Evolutionary conservation across 92 coral and sea anemone genomes (phyloP).

Genomic region (Epizoanthus ramosus): DNA sequence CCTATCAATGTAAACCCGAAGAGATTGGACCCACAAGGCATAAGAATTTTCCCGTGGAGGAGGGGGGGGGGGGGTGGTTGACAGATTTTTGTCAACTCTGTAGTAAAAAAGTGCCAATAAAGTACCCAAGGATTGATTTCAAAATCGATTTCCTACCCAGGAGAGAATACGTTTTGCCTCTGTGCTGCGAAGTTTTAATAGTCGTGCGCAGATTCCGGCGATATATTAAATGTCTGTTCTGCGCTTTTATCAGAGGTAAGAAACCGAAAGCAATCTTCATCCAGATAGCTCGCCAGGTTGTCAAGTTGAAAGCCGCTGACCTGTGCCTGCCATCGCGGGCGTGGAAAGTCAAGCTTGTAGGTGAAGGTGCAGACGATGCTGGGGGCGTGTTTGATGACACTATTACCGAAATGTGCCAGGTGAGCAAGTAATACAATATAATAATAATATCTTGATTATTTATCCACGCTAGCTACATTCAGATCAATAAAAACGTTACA

Average conservation of each 20-base stretch:
- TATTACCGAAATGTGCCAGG: constrained; percentile 94
- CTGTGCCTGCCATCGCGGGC: constrained; percentile 88
- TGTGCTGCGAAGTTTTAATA: no score
- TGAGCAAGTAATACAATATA: constrained; percentile 15
- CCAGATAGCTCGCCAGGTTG: constrained; percentile 87
- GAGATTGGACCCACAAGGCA: no score
- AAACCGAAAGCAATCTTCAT: constrained; percentile 73
- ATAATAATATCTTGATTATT: no score
- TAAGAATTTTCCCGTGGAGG: not conserved
- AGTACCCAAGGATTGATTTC: no score
- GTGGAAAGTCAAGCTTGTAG: constrained; percentile 89
- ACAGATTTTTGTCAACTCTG: not conserved
- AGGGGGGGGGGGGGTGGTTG: no score
- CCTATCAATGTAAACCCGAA: not conserved
- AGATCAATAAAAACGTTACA: no score
- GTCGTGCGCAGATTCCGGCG: no score
- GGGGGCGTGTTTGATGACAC: constrained; percentile 95
- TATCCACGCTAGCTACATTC: no score
- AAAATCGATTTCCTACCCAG: no score
- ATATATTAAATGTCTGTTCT: not conserved
- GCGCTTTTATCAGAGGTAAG: constrained; percentile 56
- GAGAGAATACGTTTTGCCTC: no score
- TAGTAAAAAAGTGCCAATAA: no score
- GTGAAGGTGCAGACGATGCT: constrained; percentile 93
- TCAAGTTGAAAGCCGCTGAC: constrained; percentile 76